These are phyloP conservation scores for Thymelicus sylvestris DNA, from an alignment of 2,888 invertebrate species.

Conservation along the genomic window DNA sequence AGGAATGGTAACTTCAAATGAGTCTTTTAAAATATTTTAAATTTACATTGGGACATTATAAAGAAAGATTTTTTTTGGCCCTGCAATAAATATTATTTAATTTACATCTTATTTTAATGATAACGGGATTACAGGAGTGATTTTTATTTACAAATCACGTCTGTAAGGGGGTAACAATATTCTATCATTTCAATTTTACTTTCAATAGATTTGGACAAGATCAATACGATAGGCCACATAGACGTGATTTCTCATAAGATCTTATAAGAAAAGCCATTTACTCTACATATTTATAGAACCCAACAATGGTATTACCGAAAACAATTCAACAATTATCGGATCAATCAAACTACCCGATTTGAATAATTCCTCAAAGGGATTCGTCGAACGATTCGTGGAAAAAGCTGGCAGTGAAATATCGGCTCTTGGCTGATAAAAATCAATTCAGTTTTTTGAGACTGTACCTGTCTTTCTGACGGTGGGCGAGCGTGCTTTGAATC, in stretches of 20 bases:
- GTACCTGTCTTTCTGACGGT: slow-evolving; percentile 46
- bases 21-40: no score
- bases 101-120: no score
- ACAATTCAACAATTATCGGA: slow-evolving; percentile 19
- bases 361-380: slow-evolving; percentile 23
- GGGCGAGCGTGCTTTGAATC: slow-evolving; percentile 43
- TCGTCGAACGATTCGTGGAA: slow-evolving; percentile 25
- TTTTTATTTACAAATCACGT: no score
- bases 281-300: neutral
- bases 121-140: no score
- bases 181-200: no score
- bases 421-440: slow-evolving; percentile 40
- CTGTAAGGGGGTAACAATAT: no score
- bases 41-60: no score
- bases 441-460: slow-evolving; percentile 48
- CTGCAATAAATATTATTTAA: neutral
- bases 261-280: no score
- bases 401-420: slow-evolving; percentile 36
- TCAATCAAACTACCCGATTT: slow-evolving; percentile 22
- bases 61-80: neutral
- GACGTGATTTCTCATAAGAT: no score
- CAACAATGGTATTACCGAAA: neutral
- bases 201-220: no score
- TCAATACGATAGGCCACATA: no score
- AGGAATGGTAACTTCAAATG: no score